Evolutionary conservation across 2,113 vertebrate species (phyloP), one percentile per base, ranked within the genome.

Genomic region (Callaeas wilsoni): DNA sequence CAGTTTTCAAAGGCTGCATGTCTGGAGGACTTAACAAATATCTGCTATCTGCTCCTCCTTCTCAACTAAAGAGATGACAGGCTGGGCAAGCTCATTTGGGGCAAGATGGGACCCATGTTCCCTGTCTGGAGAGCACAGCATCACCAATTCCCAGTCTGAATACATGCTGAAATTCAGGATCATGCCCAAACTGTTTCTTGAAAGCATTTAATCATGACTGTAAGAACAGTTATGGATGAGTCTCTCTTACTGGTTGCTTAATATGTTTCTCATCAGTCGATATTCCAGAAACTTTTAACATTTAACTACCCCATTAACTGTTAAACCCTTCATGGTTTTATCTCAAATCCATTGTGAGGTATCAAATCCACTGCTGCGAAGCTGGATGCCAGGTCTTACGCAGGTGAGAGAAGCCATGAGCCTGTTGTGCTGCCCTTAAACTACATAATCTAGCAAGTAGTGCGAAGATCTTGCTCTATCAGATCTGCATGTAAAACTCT

Each of bases 221-320:
- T 86, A 96, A 87, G 77, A 32, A 73, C 81, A 94, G 64, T 42
- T 39, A 1, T 74, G 41, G 21, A 21, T 76, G 64, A 39, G 33
- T 83, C 59, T 95, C 93, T 92, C 77, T 76, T 80, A 84, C 49
- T 67, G 25, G 16, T 94, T 93, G 93, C 76, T 73, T 67, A 84
- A 60, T 95, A 74, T 97, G 96, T 92, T 96, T 97, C 84, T 86
- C 93, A 97, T 98, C 96, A 97, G 55, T 65, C 96, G 62, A 56
- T 88, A 92, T 84, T 95, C 79, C 78, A 88, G 53, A n/a, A 75
- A 82, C 62, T 69, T 70, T 25, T 32, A 96, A 85, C 39, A n/a
- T n/a, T n/a, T n/a, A 91, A 67, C 18, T 10, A 19, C 76, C 84
- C 96, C 35, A 73, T 96, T 97, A 96, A 95, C 90, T 74, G 63